These are phyloP conservation scores for Hyla sarda DNA, from an alignment of 2,113 vertebrate genomes.

Conservation along the genomic window DNA sequence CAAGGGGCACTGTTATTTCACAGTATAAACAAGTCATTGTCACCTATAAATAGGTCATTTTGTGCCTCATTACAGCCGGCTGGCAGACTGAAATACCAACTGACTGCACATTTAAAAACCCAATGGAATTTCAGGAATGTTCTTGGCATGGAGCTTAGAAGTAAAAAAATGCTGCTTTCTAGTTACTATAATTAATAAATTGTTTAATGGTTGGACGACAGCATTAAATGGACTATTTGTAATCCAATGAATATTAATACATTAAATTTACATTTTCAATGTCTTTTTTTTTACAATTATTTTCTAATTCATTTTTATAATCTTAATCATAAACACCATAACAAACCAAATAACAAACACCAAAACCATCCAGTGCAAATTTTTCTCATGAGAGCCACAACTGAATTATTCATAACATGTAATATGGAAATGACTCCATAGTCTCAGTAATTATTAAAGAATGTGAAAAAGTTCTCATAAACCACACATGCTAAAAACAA, in stretches of 20 bases:
- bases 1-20: neutral
- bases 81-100: slow-evolving; percentile 72
- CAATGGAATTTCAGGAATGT: slow-evolving; percentile 72
- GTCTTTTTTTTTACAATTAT: neutral
- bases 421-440: neutral
- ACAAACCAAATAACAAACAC: neutral
- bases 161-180: slow-evolving; percentile 65
- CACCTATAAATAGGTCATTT: slow-evolving; percentile 18
- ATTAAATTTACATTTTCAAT: neutral
- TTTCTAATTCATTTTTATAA: too few species aligned
- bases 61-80: slow-evolving; percentile 38
- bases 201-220: slow-evolving; percentile 62
- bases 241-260: neutral
- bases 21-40: neutral
- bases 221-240: neutral
- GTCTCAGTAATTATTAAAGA: neutral
- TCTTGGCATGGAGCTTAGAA: slow-evolving; percentile 67
- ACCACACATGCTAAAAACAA: neutral
- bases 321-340: too few species aligned
- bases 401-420: neutral
- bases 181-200: slow-evolving; percentile 74
- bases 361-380: neutral
- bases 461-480: neutral
- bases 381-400: neutral
- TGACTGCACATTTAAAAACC: slow-evolving; percentile 70